Evolutionary conservation across 1,140 invertebrate species (phyloP).

Genomic region (Lasaia peninsularis): DNA sequence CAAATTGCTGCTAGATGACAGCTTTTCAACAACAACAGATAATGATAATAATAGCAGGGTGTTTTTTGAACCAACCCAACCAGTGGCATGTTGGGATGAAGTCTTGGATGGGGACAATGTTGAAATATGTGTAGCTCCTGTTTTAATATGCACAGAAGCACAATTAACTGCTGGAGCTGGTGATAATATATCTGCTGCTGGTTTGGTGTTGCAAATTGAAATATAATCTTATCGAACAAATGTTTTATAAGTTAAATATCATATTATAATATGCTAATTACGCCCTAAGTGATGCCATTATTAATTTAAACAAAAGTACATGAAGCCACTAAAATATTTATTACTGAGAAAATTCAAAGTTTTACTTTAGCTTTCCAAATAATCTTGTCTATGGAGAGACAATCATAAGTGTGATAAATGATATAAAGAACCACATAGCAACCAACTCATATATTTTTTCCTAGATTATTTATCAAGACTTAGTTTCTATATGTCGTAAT

Average conservation of each 20-base stretch:
- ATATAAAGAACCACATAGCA: no score
- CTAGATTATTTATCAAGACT: no score
- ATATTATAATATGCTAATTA: background rate
- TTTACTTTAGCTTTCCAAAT: no score
- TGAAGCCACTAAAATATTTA: no score
- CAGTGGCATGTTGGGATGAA: constrained; percentile 92
- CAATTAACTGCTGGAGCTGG: constrained; percentile 91
- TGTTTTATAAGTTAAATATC: background rate
- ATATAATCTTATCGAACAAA: constrained; percentile 33
- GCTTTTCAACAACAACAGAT: constrained; percentile 85
- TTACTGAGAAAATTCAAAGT: no score
- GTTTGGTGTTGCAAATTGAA: constrained; percentile 86
- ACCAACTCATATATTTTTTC: no score
- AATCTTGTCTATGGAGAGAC: no score
- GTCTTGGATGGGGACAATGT: constrained; percentile 72
- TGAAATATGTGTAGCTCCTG: constrained; percentile 90
- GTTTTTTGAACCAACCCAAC: constrained; percentile 81
- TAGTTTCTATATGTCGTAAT: no score
- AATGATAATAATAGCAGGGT: constrained; percentile 79
- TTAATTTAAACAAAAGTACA: no score
- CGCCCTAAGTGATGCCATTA: no score
- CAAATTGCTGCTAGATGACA: constrained; percentile 89
- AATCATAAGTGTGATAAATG: no score
- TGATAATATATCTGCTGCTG: constrained; percentile 93
- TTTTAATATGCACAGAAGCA: constrained; percentile 90